Base-by-base conservation (phyloP, 1,140 invertebrate genomes). In the Panagrolaimus sp. region DNA sequence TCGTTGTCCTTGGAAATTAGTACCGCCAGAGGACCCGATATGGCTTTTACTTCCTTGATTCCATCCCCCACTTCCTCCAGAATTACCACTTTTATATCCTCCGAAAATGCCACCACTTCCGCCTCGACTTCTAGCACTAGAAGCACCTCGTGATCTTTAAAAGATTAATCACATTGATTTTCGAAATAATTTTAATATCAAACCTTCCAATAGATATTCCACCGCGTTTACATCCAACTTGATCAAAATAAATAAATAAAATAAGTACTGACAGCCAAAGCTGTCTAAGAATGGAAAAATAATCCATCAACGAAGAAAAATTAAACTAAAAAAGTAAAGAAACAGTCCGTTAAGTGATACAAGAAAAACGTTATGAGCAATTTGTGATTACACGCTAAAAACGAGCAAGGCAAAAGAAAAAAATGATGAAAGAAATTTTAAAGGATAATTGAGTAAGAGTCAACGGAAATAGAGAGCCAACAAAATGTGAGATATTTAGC, bases 211-310 rank as follows among this genome's bases (percentile, higher is more conserved):
- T 65, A 43, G 63, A 44, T 21, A 65, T 65, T 32, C 43, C 63
- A 47, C 43, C 63, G 1, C 43, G 43, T 8, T 47, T 47, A 32
- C 45, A 17, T 10, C 63, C 63, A 32, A 43, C 63, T 12, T 32
- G n/a, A 65, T 65, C 43, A 65, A 47, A 44, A 32, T 65, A 44
- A 65, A 44, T 17, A 47, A 44, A 65, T 32, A 65, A 44, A 32
- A 65, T 58, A n/a, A 58, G 52, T 26, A 58, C 17, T 21, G 52
- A 26, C 21, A 58, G 28, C 52, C 52, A 58, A 12, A 58, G 21
- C 28, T 58, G 21, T 58, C 52, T 58, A 58, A 58, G 52, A 26
- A 58, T 58, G 17, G 21, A 58, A 12, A 10, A 28, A 12, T 21
- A 28, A 58, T 58, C 17, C 52, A 58, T 58, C 17, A 26, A 58